Percentiles rank a stretch among this genome's conserved stretches.
Evolutionary conservation across 2,113 vertebrate species (phyloP).

Genomic region (Pterophyllum scalare): DNA sequence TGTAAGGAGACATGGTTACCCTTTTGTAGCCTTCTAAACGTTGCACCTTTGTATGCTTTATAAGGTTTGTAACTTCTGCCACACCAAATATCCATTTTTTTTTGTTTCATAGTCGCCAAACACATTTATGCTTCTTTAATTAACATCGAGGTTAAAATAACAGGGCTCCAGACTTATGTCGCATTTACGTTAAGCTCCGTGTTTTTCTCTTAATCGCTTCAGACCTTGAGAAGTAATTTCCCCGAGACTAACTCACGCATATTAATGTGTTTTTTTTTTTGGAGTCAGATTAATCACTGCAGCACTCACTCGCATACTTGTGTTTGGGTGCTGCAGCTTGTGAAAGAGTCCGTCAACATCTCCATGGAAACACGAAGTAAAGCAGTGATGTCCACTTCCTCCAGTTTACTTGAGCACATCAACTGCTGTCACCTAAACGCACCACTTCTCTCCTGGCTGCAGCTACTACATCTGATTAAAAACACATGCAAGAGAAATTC

Average conservation of each 20-base stretch:
- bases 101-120: not conserved
- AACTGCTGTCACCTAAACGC: constrained; percentile 4
- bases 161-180: not conserved
- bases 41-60: not conserved
- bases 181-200: not conserved
- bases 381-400: constrained; percentile 9
- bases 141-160: not conserved
- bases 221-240: not conserved
- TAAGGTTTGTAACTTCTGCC: not conserved
- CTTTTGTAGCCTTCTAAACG: not conserved
- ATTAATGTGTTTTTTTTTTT: not conserved
- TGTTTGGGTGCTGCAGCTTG: constrained; percentile 16
- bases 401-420: not conserved
- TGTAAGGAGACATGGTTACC: constrained; percentile 17
- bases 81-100: not conserved
- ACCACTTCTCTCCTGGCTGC: not conserved
- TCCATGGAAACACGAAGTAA: constrained; percentile 41
- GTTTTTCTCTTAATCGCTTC: not conserved
- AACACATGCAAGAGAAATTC: no score
- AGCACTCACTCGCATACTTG: not conserved
- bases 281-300: constrained; percentile 30
- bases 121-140: not conserved
- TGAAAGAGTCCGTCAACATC: not conserved
- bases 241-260: not conserved
- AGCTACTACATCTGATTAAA: not conserved